Base-by-base conservation (phyloP, 2,888 invertebrate genomes). In the Sinohyriopsis cumingii region DNA sequence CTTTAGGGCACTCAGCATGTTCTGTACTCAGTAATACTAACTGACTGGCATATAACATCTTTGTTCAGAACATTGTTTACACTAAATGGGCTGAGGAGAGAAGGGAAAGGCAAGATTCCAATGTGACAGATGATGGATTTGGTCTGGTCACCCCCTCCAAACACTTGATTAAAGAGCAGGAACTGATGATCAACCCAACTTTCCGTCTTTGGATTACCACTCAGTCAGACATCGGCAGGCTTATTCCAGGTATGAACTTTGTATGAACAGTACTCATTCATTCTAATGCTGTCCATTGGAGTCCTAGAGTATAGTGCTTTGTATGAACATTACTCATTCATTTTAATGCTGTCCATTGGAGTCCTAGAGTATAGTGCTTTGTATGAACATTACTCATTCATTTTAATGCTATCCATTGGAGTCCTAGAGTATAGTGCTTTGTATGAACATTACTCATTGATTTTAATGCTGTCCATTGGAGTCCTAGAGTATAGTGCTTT, bases 131-230 rank as follows among this genome's bases (percentile, higher is more conserved):
- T 54, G 84, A 85, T 25, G 79, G 75, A 6, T 71, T 66, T n/a
- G 80, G 82, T 60, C 73, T 86, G 28, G 80, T 84, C 15, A 80
- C 83, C 0, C 73, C 75, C 25, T 73, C 81, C 12, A 71, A 70
- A 15, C 22, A 55, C 53, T 59, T 66, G 20, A 67, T 68, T 12
- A 54, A 68, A 1, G 61, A 70, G 5, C 65, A 68, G 9, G 65
- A 77, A 15, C 62, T 75, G 45, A 76, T 69, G 4, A 81, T 86
- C 12, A 73, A 82, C 61, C 72, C 77, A 22, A 83, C 79, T 68
- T 89, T 89, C 77, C 73, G 88, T 24, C 79, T 89, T n/a, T 89
- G 88, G 87, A 80, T 88, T 57, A 87, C 86, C 7, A 85, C 86
- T 18, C 77, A 80, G 62, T 80, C 85, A 20, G 85, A 86, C 59